Evolutionary conservation across 2,888 invertebrate species (phyloP).

Genomic region (Drosophila parthenogenetica): DNA sequence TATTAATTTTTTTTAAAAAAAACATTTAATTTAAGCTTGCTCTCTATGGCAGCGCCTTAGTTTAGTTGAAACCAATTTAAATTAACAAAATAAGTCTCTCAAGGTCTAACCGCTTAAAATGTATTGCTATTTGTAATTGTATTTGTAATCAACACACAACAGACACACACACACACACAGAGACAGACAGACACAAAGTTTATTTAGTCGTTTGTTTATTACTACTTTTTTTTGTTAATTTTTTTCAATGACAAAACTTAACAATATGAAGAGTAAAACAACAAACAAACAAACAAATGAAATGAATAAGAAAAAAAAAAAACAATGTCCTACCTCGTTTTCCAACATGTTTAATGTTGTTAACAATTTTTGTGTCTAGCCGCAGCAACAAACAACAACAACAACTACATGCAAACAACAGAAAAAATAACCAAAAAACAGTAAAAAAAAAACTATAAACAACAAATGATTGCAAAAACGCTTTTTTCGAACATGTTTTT

Average conservation of each 20-base stretch:
- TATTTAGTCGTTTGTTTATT: slow-evolving; percentile 12
- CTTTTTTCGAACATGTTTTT: slow-evolving; percentile 67
- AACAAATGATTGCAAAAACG: slow-evolving; percentile 46
- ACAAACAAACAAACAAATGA: slow-evolving; percentile 6
- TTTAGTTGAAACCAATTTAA: slow-evolving; percentile 50
- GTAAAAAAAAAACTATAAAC: neutral
- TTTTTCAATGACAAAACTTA: slow-evolving; percentile 14
- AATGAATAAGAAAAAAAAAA: slow-evolving; percentile 47
- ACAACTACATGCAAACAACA: slow-evolving; percentile 24
- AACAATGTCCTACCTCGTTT: slow-evolving; percentile 84
- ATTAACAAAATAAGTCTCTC: slow-evolving; percentile 59
- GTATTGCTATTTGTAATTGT: slow-evolving; percentile 75
- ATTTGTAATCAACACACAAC: slow-evolving; percentile 37
- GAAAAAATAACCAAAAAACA: slow-evolving; percentile 43
- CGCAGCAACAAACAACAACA: slow-evolving; percentile 54
- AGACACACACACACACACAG: neutral
- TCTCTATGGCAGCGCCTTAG: slow-evolving; percentile 53
- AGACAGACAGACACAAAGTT: too few relatives aligned
- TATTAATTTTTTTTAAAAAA: neutral
- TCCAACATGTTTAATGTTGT: slow-evolving; percentile 78
- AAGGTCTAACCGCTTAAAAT: slow-evolving; percentile 73
- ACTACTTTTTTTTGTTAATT: slow-evolving; percentile 6
- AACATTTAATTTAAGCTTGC: slow-evolving; percentile 19
- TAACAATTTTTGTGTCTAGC: slow-evolving; percentile 56
- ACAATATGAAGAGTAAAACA: slow-evolving; percentile 14